phyloP scores from a whole-genome alignment of 2,797 vertebrate species.

The Labeo calbasu region DNA sequence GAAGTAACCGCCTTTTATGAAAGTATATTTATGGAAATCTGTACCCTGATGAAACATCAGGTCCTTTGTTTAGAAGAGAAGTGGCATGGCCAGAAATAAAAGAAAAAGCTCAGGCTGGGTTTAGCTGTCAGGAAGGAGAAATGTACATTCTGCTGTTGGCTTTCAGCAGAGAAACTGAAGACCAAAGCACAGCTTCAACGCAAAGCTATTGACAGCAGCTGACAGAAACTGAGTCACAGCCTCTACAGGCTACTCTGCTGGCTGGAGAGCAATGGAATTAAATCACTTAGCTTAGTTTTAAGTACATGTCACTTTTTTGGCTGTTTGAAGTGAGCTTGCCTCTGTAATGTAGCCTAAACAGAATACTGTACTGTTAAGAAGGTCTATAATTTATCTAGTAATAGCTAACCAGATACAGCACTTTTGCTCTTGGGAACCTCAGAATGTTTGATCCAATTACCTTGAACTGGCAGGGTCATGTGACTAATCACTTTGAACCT shows the following conservation, averaged over 20 bases:
- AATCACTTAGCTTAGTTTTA: background rate
- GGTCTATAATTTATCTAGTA: background rate
- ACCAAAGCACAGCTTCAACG: slow-evolving; percentile 43
- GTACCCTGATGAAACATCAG: slow-evolving; percentile 7
- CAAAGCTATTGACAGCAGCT: slow-evolving; percentile 19
- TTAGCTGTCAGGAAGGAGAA: slow-evolving; percentile 39
- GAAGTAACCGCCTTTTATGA: background rate
- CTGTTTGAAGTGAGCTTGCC: background rate
- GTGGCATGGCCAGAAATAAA: slow-evolving; percentile 15
- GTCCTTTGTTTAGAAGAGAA: background rate
- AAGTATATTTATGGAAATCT: slow-evolving; percentile 12
- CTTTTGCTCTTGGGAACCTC: background rate
- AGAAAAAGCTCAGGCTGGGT: slow-evolving; percentile 12
- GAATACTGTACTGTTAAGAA: background rate
- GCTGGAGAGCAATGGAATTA: background rate
- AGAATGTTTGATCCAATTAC: background rate
- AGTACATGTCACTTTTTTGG: background rate
- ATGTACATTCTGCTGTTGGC: slow-evolving; percentile 14
- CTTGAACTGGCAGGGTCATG: slow-evolving; percentile 2
- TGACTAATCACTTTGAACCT: background rate
- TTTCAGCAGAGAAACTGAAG: slow-evolving; percentile 15
- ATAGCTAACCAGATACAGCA: background rate
- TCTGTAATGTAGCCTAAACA: background rate
- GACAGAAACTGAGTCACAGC: slow-evolving; percentile 45
- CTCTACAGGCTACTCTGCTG: slow-evolving; percentile 7